phyloP scores from a whole-genome alignment of 2,113 vertebrate species.

The Python bivittatus region DNA sequence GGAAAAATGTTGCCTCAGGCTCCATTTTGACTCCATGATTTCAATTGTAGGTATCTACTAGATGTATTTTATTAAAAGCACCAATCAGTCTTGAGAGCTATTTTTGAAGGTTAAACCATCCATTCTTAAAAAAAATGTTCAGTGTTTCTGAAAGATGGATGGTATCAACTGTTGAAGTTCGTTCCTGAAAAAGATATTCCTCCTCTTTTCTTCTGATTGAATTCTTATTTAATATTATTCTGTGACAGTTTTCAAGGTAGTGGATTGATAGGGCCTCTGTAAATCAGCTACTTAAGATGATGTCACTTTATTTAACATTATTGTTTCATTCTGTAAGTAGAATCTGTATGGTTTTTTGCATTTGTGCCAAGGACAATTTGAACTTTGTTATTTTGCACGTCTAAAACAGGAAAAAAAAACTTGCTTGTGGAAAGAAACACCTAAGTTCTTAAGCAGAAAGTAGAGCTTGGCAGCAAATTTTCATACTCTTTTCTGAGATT shows the following conservation, averaged over 20 bases:
- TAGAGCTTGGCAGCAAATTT: background rate
- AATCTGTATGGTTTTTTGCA: background rate
- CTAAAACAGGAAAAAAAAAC: background rate
- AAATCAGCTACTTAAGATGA: background rate
- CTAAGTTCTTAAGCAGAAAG: background rate
- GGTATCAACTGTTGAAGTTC: rapidly evolving
- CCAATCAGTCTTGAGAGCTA: too few species aligned
- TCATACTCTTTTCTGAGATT: background rate
- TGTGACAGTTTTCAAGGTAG: background rate
- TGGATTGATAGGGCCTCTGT: constrained; percentile 10
- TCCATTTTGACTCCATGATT: too few species aligned
- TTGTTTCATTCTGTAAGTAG: background rate
- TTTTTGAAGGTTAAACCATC: background rate
- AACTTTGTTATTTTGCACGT: constrained; percentile 2
- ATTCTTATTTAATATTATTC: background rate
- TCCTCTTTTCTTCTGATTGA: background rate
- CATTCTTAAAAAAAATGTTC: background rate
- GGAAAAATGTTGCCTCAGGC: too few species aligned
- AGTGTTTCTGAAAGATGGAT: background rate
- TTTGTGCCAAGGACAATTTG: background rate
- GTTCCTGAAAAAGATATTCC: background rate
- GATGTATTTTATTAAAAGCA: too few species aligned
- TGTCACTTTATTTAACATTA: background rate
- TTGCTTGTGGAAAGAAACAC: background rate
- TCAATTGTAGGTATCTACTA: too few species aligned